phyloP scores from a whole-genome alignment of 2,113 vertebrate genomes.

The Tyto alba region DNA sequence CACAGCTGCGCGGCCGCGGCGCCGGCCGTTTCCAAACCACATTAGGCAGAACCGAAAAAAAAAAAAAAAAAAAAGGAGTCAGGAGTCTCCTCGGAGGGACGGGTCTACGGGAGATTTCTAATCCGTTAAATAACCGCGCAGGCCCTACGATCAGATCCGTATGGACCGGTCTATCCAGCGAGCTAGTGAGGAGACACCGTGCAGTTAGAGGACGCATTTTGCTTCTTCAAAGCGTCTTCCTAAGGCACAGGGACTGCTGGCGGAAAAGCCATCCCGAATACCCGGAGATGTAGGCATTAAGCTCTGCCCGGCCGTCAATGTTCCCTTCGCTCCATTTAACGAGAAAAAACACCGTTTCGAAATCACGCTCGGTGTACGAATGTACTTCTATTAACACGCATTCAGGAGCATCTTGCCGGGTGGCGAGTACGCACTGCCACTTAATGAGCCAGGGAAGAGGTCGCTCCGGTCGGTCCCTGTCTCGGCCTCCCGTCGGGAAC shows the following conservation, averaged over 20 bases:
- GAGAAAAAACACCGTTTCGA: not conserved
- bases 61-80: not conserved
- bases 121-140: not conserved
- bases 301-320: not conserved
- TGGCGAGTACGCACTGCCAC: not conserved
- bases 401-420: not conserved
- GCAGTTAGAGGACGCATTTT: not conserved
- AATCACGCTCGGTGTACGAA: not conserved
- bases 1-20: not conserved
- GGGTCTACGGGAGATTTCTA: not conserved
- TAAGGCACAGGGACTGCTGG: not conserved
- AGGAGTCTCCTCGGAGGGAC: not conserved
- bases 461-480: not conserved
- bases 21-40: not conserved
- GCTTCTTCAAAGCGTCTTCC: not conserved
- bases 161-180: not conserved
- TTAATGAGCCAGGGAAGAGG: not conserved
- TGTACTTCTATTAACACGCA: rapidly evolving
- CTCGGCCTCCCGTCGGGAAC: not conserved
- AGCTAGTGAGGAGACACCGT: not conserved
- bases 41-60: not conserved
- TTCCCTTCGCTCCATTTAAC: not conserved
- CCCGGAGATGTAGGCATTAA: not conserved
- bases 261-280: not conserved
- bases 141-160: not conserved